phyloP scores from a whole-genome alignment of 2,113 vertebrate genomes.

The Vireo altiloquus region DNA sequence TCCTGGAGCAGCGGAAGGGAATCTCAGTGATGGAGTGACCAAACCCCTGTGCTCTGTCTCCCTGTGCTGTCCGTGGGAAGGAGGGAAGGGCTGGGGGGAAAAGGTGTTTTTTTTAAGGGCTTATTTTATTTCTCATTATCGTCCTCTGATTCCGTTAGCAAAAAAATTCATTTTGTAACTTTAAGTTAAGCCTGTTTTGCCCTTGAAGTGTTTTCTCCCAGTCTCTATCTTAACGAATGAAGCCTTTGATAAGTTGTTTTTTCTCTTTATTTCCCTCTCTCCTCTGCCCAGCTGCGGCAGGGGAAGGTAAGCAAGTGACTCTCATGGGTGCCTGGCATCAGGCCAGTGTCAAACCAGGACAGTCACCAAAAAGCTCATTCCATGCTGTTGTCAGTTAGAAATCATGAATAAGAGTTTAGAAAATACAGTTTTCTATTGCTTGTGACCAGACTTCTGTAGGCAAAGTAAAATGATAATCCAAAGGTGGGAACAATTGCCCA shows the following conservation, averaged over 20 bases:
- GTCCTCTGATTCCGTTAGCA: not conserved
- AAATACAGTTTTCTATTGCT: not conserved
- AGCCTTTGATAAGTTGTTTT: not conserved
- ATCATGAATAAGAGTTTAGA: not conserved
- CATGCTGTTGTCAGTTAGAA: not conserved
- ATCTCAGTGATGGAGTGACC: not conserved
- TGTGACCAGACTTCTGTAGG: not conserved
- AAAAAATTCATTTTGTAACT: not conserved
- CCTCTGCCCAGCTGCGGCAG: not conserved
- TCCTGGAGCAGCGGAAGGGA: not conserved
- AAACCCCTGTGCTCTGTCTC: not conserved
- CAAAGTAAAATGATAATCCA: not conserved
- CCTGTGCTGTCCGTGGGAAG: not conserved
- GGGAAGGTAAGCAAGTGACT: not conserved
- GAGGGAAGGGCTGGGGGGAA: not conserved
- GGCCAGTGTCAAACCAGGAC: not conserved
- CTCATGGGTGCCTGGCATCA: not conserved
- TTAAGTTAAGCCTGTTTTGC: not conserved
- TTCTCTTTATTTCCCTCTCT: not conserved
- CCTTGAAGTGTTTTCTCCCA: not conserved
- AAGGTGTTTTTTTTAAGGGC: not conserved
- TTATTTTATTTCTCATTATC: not conserved
- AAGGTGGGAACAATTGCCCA: not conserved
- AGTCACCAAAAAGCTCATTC: not conserved
- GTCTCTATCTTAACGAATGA: not conserved